These are phyloP conservation scores for Saccopteryx leptura DNA, from an alignment of 2,113 vertebrate species.

Conservation along the genomic window DNA sequence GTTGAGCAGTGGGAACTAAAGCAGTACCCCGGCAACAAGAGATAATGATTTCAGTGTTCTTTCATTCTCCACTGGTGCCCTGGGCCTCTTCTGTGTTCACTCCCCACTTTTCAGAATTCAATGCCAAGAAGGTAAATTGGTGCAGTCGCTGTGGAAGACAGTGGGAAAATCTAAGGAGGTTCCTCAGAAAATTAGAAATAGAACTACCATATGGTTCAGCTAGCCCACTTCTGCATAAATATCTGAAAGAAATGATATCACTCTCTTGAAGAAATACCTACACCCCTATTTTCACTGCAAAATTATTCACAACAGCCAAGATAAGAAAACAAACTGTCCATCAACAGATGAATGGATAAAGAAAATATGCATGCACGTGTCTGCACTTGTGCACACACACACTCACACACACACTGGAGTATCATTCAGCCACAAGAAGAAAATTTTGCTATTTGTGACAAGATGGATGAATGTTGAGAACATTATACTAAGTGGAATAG, in stretches of 20 bases:
- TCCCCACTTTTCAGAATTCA: not conserved
- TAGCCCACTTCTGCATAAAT: not conserved
- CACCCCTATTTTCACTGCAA: not conserved
- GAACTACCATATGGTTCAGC: not conserved
- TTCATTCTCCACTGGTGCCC: not conserved
- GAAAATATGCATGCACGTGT: not conserved
- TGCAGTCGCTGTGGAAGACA: not conserved
- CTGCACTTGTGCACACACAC: too few relatives aligned
- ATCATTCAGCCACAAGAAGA: not conserved
- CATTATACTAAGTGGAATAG: not conserved
- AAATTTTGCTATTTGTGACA: not conserved
- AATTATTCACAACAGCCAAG: not conserved
- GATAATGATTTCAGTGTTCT: not conserved
- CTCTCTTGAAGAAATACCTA: not conserved
- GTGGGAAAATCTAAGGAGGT: not conserved
- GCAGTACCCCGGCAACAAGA: not conserved
- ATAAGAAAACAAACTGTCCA: not conserved
- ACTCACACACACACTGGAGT: not conserved
- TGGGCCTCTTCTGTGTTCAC: not conserved
- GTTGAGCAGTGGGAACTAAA: not conserved
- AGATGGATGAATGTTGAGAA: not conserved
- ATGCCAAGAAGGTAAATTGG: not conserved
- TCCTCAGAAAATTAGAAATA: not conserved
- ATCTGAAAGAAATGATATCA: not conserved
- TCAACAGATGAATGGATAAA: not conserved